Evolutionary conservation across 2,888 invertebrate genomes (phyloP).

Genomic region (Nomada ferruginata): DNA sequence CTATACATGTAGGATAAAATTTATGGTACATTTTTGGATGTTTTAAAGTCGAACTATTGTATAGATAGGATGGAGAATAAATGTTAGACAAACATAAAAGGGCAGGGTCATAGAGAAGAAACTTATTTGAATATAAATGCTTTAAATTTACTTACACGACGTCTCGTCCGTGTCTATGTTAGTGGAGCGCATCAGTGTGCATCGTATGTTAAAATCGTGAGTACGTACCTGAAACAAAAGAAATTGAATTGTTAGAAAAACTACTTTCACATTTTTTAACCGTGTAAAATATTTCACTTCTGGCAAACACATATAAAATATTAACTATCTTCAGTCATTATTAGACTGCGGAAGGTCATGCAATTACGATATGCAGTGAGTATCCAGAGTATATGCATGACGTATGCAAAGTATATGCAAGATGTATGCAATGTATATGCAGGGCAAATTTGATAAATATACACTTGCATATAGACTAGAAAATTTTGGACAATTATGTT

Average conservation of each 20-base stretch:
- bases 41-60: not conserved
- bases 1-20: not conserved
- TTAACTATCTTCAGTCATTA: not conserved
- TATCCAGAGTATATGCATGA: no score
- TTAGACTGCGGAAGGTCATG: no score
- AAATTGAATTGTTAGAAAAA: constrained; percentile 4
- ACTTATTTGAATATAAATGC: not conserved
- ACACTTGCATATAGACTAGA: no score
- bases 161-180: constrained; percentile 60
- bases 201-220: constrained; percentile 57
- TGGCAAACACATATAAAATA: no score
- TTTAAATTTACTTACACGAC: constrained; percentile 56
- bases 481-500: no score
- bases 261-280: no score
- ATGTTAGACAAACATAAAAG: not conserved
- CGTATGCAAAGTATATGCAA: no score
- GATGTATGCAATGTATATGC: no score
- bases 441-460: no score
- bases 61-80: not conserved
- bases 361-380: no score
- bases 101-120: not conserved
- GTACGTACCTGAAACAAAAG: constrained; percentile 55
- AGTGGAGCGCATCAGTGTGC: constrained; percentile 63
- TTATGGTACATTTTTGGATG: not conserved
- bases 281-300: no score